Evolutionary conservation across 2,797 vertebrate genomes (phyloP), one percentile per base, ranked within the genome.

Genomic region (Gallinago nigripennis): DNA sequence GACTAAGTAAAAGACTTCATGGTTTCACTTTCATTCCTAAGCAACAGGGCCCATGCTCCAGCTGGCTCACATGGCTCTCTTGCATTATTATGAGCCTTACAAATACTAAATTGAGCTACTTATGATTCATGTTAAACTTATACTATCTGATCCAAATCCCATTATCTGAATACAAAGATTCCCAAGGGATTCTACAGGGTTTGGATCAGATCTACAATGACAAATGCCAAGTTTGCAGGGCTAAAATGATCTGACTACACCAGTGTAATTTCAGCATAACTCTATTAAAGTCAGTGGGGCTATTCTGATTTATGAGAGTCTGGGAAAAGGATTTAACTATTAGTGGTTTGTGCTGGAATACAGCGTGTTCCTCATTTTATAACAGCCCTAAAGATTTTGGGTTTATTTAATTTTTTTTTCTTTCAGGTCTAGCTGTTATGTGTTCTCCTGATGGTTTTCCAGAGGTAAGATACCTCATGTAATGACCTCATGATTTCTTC

Each of bases 81-180:
- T 79, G 43, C 25, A 76, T 70, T 70, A 83, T 76, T 90, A 82
- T 54, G 27, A 92, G 63, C 61, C 70, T 86, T 61, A 86, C 35
- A 90, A 79, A 79, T 39, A 94, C 24, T 16, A 82, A 94, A 88
- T 18, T 65, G 76, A 83, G 50, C 9, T 78, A 88, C 82, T 92
- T 83, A 84, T 82, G n/a, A 92, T 82, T 88, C 54, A 37, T 79
- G 63, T 93, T 93, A 88, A 88, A 93, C 16, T 65, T 94, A 79
- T 12, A 84, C 56, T 20, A 37, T 45, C 58, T 5, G 2, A 84
- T 90, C 64, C 70, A 94, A 88, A 90, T 43, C 43, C 50, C 63
- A 76, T 88, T 95, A 86, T 78, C 72, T 72, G 46, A 82, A 90
- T 58, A 45, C 43, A 94, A 70, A 81, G 43, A 82, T 84, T 92